These are phyloP conservation scores for Scytalopus superciliaris DNA, from an alignment of 2,113 vertebrate genomes.

Conservation along the genomic window DNA sequence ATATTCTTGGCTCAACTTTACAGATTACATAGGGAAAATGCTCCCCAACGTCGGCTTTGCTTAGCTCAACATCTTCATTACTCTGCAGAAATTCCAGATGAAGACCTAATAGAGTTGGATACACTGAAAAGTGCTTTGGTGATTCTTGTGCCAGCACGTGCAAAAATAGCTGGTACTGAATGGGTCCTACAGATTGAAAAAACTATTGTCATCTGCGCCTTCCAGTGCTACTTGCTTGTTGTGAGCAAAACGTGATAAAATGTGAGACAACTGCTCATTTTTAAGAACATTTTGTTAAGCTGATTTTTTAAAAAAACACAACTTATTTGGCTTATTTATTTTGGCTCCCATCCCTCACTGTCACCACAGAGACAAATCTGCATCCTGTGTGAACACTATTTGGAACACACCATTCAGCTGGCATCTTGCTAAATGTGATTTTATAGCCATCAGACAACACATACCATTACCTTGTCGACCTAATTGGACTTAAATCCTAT, in stretches of 20 bases:
- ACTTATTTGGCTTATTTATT: not conserved
- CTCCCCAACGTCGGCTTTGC: not conserved
- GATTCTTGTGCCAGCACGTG: not conserved
- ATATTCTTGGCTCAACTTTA: not conserved
- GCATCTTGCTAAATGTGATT: not conserved
- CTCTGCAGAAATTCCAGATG: not conserved
- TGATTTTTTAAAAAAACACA: not conserved
- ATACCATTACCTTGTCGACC: not conserved
- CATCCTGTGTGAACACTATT: not conserved
- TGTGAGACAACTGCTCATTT: not conserved
- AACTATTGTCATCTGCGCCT: not conserved
- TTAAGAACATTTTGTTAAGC: not conserved
- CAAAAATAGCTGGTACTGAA: not conserved
- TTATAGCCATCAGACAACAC: not conserved
- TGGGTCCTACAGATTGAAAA: not conserved
- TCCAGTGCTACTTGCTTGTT: not conserved
- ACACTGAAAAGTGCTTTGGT: not conserved
- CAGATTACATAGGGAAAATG: not conserved
- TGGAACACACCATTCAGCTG: not conserved
- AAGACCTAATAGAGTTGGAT: not conserved
- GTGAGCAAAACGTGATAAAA: not conserved
- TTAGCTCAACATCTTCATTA: not conserved
- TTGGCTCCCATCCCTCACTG: not conserved
- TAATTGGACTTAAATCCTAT: not conserved
- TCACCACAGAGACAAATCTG: not conserved